Conservation (phyloP, 2,888 invertebrate genomes). For the Oscheius onirici region DNA sequence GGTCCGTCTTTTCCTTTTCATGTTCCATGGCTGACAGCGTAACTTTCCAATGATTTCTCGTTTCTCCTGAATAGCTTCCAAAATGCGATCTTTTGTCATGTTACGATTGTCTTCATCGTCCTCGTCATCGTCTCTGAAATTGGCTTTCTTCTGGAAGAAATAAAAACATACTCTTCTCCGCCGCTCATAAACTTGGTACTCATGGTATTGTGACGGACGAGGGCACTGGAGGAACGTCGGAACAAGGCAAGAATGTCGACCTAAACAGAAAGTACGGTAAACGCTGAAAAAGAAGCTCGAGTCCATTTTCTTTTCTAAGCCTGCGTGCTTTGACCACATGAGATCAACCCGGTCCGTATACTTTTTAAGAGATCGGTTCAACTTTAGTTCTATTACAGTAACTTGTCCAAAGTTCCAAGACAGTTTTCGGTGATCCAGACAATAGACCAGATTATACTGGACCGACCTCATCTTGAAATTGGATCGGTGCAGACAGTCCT, state of each 20-base stretch:
- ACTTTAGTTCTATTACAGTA: too few species aligned
- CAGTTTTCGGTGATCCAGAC: too few species aligned
- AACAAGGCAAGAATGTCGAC: constrained; percentile 68
- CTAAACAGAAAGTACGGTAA: constrained; percentile 47
- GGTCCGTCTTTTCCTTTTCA: constrained; percentile 71
- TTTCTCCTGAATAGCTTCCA: constrained; percentile 72
- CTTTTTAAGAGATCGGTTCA: too few species aligned
- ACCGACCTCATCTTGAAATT: too few species aligned
- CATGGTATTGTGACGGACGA: constrained; percentile 48
- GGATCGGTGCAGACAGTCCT: too few species aligned
- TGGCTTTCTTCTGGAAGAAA: neutral
- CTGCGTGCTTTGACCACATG: too few species aligned
- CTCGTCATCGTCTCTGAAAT: constrained; percentile 63
- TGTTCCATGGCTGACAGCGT: constrained; percentile 72
- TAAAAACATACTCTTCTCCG: constrained; percentile 53
- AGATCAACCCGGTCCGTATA: too few species aligned
- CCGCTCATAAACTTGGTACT: constrained; percentile 40
- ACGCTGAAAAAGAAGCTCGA: neutral
- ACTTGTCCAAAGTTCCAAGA: too few species aligned
- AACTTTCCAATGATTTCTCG: constrained; percentile 72
- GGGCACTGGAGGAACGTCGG: constrained; percentile 66
- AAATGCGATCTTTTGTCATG: constrained; percentile 63
- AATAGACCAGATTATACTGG: too few species aligned
- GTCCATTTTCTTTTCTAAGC: neutral
- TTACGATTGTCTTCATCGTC: constrained; percentile 50